A percentile compares a stretch with the other conserved stretches of the same genome.
phyloP scores from a whole-genome alignment of 1,140 invertebrate genomes.

The Eupristina koningsbergeri region DNA sequence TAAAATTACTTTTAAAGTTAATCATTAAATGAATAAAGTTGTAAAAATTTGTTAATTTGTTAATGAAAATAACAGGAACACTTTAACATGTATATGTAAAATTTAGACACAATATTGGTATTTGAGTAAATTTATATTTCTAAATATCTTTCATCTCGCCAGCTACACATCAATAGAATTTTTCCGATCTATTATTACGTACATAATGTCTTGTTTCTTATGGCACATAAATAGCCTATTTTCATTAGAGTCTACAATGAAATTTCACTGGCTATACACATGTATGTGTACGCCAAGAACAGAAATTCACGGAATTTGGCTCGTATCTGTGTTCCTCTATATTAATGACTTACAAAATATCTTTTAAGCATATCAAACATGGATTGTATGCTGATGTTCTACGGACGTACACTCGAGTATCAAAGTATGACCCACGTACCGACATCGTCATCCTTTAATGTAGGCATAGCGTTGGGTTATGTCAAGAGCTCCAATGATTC shows the following conservation, averaged over 20 bases:
- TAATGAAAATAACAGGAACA: no score
- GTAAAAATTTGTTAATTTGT: no score
- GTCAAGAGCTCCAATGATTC: neutral
- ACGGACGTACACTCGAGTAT: neutral
- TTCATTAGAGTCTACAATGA: neutral
- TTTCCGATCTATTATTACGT: neutral
- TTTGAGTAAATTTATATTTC: neutral
- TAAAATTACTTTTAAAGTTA: no score
- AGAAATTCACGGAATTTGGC: neutral
- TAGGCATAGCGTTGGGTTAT: neutral
- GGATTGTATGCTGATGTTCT: neutral
- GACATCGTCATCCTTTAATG: constrained; percentile 13
- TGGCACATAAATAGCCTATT: neutral
- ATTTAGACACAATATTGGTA: neutral
- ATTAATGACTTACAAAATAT: constrained; percentile 9
- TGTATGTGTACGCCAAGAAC: neutral
- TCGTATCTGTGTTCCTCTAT: neutral
- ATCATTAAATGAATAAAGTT: no score
- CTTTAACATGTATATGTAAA: no score
- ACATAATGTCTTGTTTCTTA: neutral
- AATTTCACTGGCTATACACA: neutral
- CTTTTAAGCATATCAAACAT: neutral
- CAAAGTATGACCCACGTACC: neutral
- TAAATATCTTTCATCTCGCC: neutral
- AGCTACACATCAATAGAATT: neutral